These are phyloP conservation scores for Suillia variegata DNA, from an alignment of 2,888 invertebrate genomes.

Conservation along the genomic window DNA sequence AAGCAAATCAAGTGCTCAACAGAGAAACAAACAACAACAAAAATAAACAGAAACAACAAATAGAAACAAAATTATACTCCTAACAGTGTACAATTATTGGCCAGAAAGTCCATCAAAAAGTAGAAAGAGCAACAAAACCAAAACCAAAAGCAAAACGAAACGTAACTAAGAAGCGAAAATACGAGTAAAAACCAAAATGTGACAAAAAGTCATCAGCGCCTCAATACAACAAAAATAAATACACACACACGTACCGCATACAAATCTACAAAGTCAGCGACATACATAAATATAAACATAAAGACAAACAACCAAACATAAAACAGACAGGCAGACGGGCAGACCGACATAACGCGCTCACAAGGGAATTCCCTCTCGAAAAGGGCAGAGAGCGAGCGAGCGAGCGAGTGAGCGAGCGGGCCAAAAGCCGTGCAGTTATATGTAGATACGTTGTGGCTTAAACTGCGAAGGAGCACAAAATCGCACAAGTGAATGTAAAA, in stretches of 20 bases:
- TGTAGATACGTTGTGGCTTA: no score
- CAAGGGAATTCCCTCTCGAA: conserved; percentile 52
- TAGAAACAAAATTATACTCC: no score
- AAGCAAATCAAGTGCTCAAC: not conserved
- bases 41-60: conserved; percentile 14
- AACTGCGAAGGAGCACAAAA: no score
- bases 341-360: conserved; percentile 17
- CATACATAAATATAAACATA: no score
- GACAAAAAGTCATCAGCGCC: conserved; percentile 26
- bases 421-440: no score
- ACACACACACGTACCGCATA: conserved; percentile 5
- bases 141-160: conserved; percentile 11
- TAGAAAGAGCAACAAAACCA: conserved; percentile 9
- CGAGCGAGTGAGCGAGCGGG: no score
- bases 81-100: no score
- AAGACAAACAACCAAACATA: conserved; percentile 10
- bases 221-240: conserved; percentile 8
- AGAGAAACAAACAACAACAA: conserved; percentile 5
- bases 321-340: conserved; percentile 9
- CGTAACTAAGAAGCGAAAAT: conserved; percentile 7
- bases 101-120: not conserved
- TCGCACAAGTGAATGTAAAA: no score
- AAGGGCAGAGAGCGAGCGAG: no score
- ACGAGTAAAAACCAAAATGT: conserved; percentile 14
- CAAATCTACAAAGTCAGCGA: conserved; percentile 29